Evolutionary conservation across 2,113 vertebrate genomes (phyloP), one percentile per base, ranked within the genome.

Genomic region (Brachypteracias leptosomus): DNA sequence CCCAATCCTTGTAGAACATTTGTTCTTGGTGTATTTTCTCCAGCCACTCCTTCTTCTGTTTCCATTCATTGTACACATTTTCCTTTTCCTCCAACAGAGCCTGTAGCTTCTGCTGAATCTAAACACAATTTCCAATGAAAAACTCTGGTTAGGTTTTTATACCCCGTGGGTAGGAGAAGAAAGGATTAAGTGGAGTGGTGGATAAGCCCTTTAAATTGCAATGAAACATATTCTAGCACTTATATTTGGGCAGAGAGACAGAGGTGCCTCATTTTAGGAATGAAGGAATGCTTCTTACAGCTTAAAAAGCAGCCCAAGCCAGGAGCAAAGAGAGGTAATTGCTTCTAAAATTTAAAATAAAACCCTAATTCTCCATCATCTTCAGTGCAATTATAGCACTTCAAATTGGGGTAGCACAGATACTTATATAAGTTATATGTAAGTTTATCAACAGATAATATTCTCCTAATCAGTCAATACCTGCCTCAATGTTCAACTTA

Each of bases 1-100:
- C 92, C 15, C 97, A 97, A 12, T 99, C 98, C 85, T 98, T 98
- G 96, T 98, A 98, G 97, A 99, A 99, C 66, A 97, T 91, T 95
- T 99, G 98, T 94, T 99, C 98, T 94, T 91, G 95, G 68, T 98
- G 96, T 17, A 92, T 75, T 62, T 92, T 97, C 72, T 98, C 98
- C 61, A 99, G 88, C 97, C 97, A 98, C 76, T 94, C 94, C 40
- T 98, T 98, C 67, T 98, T 98, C 78, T 76, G 71, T 46, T 96
- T 96, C 99, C 99, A 99, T 73, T 98, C 97, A 71, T 84, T 80
- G 92, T 98, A 98, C 55, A 99, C 97, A 5, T 94, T 97, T 16
- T 96, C 77, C 29, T 97, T 97, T 65, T 98, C 97, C 54, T 97
- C 88, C 90, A 96, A 90, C 38, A 99, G 95, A 38, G 81, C 88